These are phyloP conservation scores for Brachionus asplanchnoidis DNA, from an alignment of 1,140 invertebrate species.

Conservation along the genomic window DNA sequence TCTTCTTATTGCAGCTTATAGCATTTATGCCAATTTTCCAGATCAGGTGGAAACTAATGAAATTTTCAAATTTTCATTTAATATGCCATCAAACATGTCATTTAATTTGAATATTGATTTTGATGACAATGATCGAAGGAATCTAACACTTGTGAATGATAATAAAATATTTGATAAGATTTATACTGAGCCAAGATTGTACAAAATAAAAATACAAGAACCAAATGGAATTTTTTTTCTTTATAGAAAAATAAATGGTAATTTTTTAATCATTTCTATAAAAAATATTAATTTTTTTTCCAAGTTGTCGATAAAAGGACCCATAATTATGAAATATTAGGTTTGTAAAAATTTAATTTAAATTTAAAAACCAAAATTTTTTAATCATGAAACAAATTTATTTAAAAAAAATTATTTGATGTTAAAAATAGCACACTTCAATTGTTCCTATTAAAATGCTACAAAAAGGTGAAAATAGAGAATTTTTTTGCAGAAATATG, in stretches of 20 bases:
- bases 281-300: no score
- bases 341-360: no score
- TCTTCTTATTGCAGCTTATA: background rate
- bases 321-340: no score
- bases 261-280: background rate
- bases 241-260: background rate
- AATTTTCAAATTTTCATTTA: background rate
- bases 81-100: background rate
- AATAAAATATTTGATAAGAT: background rate
- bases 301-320: no score
- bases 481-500: no score
- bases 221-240: background rate
- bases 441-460: no score
- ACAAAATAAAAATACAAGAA: background rate
- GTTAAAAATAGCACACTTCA: no score
- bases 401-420: no score
- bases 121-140: background rate
- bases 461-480: no score
- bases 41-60: background rate
- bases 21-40: background rate
- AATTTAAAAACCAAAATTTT: no score
- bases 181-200: background rate
- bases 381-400: no score
- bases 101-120: background rate
- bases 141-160: background rate